Percentiles rank a stretch among this genome's conserved stretches.
Evolutionary conservation across 2,888 invertebrate genomes (phyloP).

Genomic region (Hirtodrosophila histrioides): DNA sequence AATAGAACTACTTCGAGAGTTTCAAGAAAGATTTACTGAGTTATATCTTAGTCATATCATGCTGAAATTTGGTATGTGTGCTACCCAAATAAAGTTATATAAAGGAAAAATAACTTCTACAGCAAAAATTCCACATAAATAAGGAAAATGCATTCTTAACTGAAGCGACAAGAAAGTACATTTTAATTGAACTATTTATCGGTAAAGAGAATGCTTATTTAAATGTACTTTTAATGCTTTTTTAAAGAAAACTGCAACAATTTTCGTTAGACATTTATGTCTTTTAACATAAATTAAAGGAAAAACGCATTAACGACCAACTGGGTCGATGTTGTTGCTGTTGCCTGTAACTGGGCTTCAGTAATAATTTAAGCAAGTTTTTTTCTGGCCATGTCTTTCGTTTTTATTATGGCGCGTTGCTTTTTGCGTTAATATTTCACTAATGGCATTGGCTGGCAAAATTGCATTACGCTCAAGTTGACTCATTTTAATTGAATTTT

Average conservation of each 20-base stretch:
- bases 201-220: background rate
- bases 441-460: conserved; percentile 79
- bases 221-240: background rate
- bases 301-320: conserved; percentile 38
- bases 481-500: conserved; percentile 80
- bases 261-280: conserved; percentile 17
- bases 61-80: no score
- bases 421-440: conserved; percentile 79
- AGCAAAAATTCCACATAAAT: no score
- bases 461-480: conserved; percentile 81
- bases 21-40: no score
- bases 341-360: conserved; percentile 12
- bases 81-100: no score
- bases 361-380: conserved; percentile 35
- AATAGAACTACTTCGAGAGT: no score
- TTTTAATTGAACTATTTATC: no score
- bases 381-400: conserved; percentile 28
- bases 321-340: conserved; percentile 6
- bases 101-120: no score
- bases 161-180: no score
- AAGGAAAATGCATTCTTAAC: no score
- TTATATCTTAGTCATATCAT: no score
- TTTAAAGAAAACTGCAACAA: background rate
- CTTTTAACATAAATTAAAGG: conserved; percentile 40
- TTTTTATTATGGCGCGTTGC: conserved; percentile 38